These are phyloP conservation scores for Eclectus roratus DNA, from an alignment of 2,113 vertebrate genomes.

Conservation along the genomic window DNA sequence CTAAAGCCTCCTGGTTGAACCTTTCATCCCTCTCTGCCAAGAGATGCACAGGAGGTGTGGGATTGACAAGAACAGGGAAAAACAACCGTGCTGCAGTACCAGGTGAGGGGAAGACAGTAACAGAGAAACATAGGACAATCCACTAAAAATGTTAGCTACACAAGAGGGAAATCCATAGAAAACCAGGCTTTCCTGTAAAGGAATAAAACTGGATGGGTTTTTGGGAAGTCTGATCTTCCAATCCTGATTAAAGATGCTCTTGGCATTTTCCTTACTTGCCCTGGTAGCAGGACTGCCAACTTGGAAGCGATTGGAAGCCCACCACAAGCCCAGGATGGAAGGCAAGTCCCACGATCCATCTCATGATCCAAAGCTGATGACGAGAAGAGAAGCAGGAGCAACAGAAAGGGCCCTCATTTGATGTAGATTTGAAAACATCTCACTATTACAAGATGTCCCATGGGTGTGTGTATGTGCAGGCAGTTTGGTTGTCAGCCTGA, in stretches of 20 bases:
- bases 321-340: not conserved
- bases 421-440: not conserved
- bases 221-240: not conserved
- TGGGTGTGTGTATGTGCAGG: accelerated
- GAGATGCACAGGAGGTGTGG: not conserved
- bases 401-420: not conserved
- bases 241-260: not conserved
- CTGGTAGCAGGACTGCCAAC: not conserved
- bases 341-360: not conserved
- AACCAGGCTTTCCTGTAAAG: not conserved
- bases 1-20: not conserved
- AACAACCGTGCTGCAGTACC: not conserved
- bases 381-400: not conserved
- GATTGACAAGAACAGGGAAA: not conserved
- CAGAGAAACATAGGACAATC: accelerated
- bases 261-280: not conserved
- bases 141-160: not conserved
- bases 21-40: not conserved
- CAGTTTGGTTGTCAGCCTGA: not conserved
- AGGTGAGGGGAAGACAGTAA: not conserved
- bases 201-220: not conserved
- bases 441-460: not conserved
- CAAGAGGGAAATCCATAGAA: not conserved
- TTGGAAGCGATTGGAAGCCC: not conserved
- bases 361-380: not conserved